These are phyloP conservation scores for Agrotis ipsilon DNA, from an alignment of 2,888 invertebrate genomes.

Conservation along the genomic window DNA sequence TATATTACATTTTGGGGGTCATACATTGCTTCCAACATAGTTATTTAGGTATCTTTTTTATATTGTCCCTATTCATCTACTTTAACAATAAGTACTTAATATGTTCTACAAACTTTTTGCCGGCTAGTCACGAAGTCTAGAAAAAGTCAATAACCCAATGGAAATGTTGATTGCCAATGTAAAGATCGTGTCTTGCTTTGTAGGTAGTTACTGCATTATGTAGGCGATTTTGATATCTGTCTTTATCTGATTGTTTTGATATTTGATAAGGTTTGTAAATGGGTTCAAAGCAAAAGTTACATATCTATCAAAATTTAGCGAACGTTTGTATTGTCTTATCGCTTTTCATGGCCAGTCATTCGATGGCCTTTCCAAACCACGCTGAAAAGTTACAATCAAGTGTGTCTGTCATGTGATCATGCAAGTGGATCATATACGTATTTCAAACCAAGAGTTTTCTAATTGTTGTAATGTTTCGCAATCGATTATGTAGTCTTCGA, in stretches of 20 bases:
- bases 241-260: not conserved
- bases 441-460: not conserved
- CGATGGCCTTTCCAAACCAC: no score
- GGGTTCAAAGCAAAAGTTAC: no score
- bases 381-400: not conserved
- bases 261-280: not conserved
- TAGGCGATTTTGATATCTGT: not conserved
- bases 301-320: no score
- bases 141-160: not conserved
- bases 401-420: not conserved
- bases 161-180: constrained; percentile 7
- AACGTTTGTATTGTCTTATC: not conserved
- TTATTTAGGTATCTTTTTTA: not conserved
- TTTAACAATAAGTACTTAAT: not conserved
- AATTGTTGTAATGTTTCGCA: no score
- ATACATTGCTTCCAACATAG: not conserved
- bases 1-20: not conserved
- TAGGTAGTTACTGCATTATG: not conserved
- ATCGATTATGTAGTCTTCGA: no score
- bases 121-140: not conserved
- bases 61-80: no score
- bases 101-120: not conserved
- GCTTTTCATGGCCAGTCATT: not conserved
- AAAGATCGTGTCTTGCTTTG: not conserved
- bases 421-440: not conserved